phyloP scores from a whole-genome alignment of 2,888 invertebrate genomes.

The Synanthedon myopaeformis region DNA sequence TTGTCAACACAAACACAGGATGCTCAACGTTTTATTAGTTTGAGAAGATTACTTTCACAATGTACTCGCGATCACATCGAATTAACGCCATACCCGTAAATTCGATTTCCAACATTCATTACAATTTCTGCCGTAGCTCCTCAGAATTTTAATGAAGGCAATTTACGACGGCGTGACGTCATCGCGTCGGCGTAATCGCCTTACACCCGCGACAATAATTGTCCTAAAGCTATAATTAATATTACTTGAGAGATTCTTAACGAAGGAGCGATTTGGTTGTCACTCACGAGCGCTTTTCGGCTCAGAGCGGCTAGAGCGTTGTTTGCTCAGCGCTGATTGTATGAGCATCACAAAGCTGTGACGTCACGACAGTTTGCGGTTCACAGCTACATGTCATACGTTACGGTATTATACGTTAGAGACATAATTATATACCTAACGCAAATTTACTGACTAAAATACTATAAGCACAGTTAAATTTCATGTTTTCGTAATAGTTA shows the following conservation, averaged over 20 bases:
- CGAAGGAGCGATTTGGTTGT: conserved; percentile 10
- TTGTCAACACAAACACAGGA: too few relatives aligned
- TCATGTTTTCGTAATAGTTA: too few relatives aligned
- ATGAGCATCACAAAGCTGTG: not conserved
- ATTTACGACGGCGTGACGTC: conserved; percentile 38
- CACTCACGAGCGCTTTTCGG: conserved; percentile 6
- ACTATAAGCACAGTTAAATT: too few relatives aligned
- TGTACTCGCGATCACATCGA: not conserved
- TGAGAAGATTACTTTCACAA: not conserved
- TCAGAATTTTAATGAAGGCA: conserved; percentile 43
- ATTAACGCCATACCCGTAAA: not conserved
- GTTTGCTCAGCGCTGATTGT: not conserved
- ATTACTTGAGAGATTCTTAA: conserved; percentile 12
- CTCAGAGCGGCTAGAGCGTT: conserved; percentile 1
- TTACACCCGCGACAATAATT: conserved; percentile 19
- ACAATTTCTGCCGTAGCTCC: conserved; percentile 23
- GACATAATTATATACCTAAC: too few relatives aligned
- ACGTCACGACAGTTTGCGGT: not conserved
- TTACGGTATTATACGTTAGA: not conserved
- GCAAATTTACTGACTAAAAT: too few relatives aligned
- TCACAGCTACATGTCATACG: not conserved
- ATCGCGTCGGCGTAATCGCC: conserved; percentile 28
- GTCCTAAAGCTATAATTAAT: conserved; percentile 23
- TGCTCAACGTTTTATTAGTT: too few relatives aligned
- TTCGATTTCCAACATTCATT: not conserved